Base-by-base conservation (phyloP, 2,113 vertebrate genomes). In the Channa argus region DNA sequence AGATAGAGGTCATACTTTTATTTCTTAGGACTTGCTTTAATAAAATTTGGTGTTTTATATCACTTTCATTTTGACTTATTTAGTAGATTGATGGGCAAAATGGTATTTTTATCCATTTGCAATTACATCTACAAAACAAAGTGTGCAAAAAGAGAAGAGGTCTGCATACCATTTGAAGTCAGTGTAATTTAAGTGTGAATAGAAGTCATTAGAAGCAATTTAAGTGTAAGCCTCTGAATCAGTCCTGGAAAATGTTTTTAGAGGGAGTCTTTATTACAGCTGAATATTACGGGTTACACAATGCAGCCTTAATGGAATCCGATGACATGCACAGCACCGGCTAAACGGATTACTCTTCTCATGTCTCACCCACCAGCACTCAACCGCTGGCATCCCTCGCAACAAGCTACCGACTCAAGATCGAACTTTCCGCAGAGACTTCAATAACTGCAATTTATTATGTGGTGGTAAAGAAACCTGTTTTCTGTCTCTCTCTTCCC, bases 341-440 rank as follows among this genome's bases (percentile, higher is more conserved):
- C 76, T 89, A 82, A 88, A 81, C 8, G 55, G 83, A 86, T 88
- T 91, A 87, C n/a, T 59, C 67, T 51, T 63, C 51, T 41, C 78
- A 6, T 44, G 39, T 77, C 71, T 84, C 74, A 11, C 87, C 79
- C 74, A 74, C 63, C 56, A 79, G 63, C 59, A 44, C 47, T 73
- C 49, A 67, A 24, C 58, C 7, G 4, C 62, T 47, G 67, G 44
- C 75, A 49, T 76, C 56, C 50, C 46, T 63, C n/a, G 8, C 55
- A 63, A 83, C 55, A 62, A 60, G 55, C 58, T 3, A 11, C 73
- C 71, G 80, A 87, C 64, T 78, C 56, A 66, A 64, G 69, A 58
- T 50, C 4, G 12, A 79, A 87, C 68, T 82, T 80, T 70, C 46
- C 34, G 55, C 49, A 54, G 49, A 71, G 59, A 66, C 80, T 72